These are phyloP conservation scores for Typhlomys cinereus DNA, from an alignment of 2,113 vertebrate species.

Conservation along the genomic window DNA sequence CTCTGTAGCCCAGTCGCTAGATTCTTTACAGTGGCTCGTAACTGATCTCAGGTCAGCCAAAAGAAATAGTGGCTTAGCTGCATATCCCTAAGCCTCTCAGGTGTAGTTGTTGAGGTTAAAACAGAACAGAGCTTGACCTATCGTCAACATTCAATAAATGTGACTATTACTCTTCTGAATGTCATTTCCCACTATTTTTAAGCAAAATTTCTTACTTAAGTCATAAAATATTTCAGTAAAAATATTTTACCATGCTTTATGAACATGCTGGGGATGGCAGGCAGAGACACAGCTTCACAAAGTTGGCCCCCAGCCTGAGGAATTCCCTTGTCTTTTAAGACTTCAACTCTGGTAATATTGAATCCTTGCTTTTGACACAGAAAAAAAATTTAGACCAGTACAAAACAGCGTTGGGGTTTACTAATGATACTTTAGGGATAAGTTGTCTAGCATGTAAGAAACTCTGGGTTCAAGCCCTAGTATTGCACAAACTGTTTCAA, in stretches of 20 bases:
- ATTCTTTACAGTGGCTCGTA: neutral
- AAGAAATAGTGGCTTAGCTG: neutral
- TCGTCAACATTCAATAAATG: neutral
- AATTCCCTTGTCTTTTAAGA: neutral
- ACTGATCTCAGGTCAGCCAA: neutral
- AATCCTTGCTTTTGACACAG: neutral
- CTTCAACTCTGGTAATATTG: neutral
- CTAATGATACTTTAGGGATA: neutral
- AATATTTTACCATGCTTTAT: neutral
- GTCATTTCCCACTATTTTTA: neutral
- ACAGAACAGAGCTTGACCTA: neutral
- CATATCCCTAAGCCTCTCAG: neutral
- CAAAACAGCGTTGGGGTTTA: too few species aligned
- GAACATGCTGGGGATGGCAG: neutral
- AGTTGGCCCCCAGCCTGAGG: too few species aligned
- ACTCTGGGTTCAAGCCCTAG: neutral
- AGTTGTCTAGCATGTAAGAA: neutral
- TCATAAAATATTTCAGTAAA: slow-evolving; percentile 37
- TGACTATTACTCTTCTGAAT: neutral
- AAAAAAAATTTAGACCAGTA: neutral
- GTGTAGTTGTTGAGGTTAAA: neutral
- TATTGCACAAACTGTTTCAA: neutral
- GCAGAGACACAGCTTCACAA: too few species aligned
- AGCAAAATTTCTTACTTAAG: neutral
- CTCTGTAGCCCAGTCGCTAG: neutral